These are phyloP conservation scores for Hucho hucho DNA, from an alignment of 2,113 vertebrate species.

Conservation along the genomic window DNA sequence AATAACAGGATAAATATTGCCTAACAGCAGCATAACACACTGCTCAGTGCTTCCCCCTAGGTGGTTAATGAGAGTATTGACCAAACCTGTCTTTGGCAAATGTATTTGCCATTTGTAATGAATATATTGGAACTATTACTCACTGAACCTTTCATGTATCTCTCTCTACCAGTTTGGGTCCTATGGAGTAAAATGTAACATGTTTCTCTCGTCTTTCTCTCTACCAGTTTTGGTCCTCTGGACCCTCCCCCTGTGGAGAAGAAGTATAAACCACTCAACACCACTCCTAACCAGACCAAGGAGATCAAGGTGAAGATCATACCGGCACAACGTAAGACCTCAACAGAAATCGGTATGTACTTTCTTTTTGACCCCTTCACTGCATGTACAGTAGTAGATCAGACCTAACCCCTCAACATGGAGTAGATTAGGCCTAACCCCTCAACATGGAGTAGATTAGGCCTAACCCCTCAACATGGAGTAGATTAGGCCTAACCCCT, in stretches of 20 bases:
- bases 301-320: slow-evolving; percentile 98
- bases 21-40: too few species aligned
- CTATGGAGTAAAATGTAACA: not conserved
- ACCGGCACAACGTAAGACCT: slow-evolving; percentile 87
- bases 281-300: slow-evolving; percentile 85
- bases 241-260: slow-evolving; percentile 84
- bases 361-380: not conserved
- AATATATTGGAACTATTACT: too few species aligned
- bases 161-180: not conserved
- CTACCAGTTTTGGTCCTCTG: slow-evolving; percentile 49
- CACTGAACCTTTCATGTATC: not conserved
- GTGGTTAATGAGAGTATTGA: too few species aligned
- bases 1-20: too few species aligned
- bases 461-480: slow-evolving; percentile 90
- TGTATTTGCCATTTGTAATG: too few species aligned
- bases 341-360: not conserved
- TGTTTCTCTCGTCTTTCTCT: not conserved
- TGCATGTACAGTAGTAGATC: slow-evolving; percentile 35
- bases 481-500: too few species aligned
- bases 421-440: slow-evolving; percentile 6
- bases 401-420: too few species aligned
- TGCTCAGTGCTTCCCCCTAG: too few species aligned
- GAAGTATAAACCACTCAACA: slow-evolving; percentile 95
- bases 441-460: slow-evolving; percentile 52
- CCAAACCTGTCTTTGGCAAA: too few species aligned